A percentile compares a stretch with the other conserved stretches of the same genome.
phyloP scores from a whole-genome alignment of 2,113 vertebrate species.

The Stegostoma tigrinum region DNA sequence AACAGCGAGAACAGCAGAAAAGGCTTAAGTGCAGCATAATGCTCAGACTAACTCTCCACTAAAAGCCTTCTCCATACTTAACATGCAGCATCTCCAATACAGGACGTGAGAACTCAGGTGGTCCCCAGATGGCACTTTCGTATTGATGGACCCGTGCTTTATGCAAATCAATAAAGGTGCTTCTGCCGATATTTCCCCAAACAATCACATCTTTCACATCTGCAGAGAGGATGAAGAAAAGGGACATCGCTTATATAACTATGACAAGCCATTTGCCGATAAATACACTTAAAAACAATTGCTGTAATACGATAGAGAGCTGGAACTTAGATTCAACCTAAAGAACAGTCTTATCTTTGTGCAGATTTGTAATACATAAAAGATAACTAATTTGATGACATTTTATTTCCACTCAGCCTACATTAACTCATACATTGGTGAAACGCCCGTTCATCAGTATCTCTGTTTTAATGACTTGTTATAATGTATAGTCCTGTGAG shows the following conservation, averaged over 20 bases:
- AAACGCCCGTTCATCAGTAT: neutral
- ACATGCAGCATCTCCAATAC: constrained; percentile 64
- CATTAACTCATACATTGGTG: neutral
- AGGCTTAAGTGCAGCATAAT: neutral
- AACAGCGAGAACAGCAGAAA: neutral
- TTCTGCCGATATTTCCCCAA: constrained; percentile 82
- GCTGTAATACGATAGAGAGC: neutral
- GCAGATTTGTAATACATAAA: neutral
- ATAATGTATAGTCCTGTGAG: neutral
- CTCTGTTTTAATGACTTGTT: neutral
- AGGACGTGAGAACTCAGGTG: constrained; percentile 56
- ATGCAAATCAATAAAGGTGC: constrained; percentile 74
- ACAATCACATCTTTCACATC: constrained; percentile 74
- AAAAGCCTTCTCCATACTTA: constrained; percentile 52
- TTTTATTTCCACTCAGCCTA: neutral
- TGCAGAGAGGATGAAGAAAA: constrained; percentile 44
- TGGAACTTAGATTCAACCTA: neutral
- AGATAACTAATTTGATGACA: neutral
- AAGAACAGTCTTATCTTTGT: neutral
- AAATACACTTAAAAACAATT: neutral
- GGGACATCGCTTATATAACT: neutral
- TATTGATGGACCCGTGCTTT: constrained; percentile 66
- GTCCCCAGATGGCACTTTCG: constrained; percentile 67
- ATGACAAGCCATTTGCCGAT: neutral
- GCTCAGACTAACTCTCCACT: neutral